Percentiles rank a stretch among this genome's conserved stretches.
Evolutionary conservation across 2,113 vertebrate species (phyloP).

Genomic region (Miniopterus natalensis): DNA sequence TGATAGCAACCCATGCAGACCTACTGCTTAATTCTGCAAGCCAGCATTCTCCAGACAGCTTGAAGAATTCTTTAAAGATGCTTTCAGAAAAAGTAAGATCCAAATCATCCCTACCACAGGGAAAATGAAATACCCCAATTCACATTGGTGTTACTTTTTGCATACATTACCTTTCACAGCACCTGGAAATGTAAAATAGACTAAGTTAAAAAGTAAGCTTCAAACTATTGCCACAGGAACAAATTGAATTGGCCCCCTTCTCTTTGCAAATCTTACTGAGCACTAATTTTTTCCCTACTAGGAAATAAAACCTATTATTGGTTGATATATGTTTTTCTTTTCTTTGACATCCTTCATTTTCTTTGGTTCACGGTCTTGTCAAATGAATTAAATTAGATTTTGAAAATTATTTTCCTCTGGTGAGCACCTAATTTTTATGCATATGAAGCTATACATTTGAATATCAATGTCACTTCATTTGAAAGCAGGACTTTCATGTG

Average conservation of each 20-base stretch:
- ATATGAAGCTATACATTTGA: not conserved
- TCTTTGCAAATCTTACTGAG: conserved; percentile 66
- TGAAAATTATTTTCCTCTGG: conserved; percentile 69
- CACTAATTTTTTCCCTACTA: conserved; percentile 60
- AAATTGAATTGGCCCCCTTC: conserved; percentile 56
- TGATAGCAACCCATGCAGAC: conserved; percentile 95
- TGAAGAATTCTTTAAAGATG: conserved; percentile 96
- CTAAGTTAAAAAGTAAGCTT: conserved; percentile 76
- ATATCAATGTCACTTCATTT: not conserved
- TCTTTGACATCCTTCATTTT: conserved; percentile 41
- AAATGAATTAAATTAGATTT: conserved; percentile 61
- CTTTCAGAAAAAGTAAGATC: conserved; percentile 97
- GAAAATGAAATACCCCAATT: conserved; percentile 78
- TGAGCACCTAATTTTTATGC: conserved; percentile 64
- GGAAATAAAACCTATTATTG: conserved; percentile 71
- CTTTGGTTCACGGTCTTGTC: conserved; percentile 32
- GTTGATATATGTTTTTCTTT: conserved; percentile 68
- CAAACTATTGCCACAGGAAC: conserved; percentile 76
- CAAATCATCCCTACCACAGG: conserved; percentile 77
- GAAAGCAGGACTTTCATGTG: not conserved
- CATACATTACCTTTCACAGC: conserved; percentile 74
- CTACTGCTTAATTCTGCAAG: conserved; percentile 95
- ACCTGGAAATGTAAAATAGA: conserved; percentile 82
- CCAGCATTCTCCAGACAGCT: conserved; percentile 92
- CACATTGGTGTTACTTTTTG: conserved; percentile 62